phyloP scores from a whole-genome alignment of 2,113 vertebrate genomes.

The Fregetta grallaria region DNA sequence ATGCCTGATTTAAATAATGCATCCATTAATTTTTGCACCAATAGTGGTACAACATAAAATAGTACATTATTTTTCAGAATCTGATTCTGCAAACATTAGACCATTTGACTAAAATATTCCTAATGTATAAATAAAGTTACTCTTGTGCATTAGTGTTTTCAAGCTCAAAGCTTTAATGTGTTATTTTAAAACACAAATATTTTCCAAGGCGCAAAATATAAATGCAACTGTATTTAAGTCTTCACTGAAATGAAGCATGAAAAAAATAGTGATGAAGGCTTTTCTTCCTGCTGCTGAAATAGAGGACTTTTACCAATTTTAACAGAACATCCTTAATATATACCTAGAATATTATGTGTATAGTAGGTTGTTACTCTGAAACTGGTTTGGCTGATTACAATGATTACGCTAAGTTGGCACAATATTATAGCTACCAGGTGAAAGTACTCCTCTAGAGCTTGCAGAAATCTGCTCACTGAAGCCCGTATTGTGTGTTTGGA shows the following conservation, averaged over 20 bases:
- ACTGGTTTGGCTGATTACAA: slow-evolving; percentile 25
- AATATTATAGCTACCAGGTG: not conserved
- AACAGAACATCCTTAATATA: slow-evolving; percentile 22
- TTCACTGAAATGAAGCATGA: not conserved
- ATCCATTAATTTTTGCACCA: slow-evolving; percentile 61
- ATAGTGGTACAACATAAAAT: slow-evolving; percentile 5
- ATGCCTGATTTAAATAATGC: slow-evolving; percentile 52
- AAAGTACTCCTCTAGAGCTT: not conserved
- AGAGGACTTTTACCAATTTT: slow-evolving; percentile 4
- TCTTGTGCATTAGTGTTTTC: slow-evolving; percentile 59
- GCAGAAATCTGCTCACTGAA: not conserved
- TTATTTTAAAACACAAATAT: slow-evolving; percentile 46
- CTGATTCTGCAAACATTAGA: slow-evolving; percentile 35
- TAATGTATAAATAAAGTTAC: slow-evolving; percentile 60
- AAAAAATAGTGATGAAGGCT: not conserved
- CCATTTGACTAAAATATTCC: slow-evolving; percentile 50
- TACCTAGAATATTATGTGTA: not conserved
- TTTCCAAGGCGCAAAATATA: slow-evolving; percentile 33
- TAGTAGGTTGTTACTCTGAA: not conserved
- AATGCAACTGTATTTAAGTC: slow-evolving; percentile 11
- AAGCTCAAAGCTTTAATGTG: slow-evolving; percentile 44
- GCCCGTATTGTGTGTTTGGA: not conserved
- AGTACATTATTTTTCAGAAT: slow-evolving; percentile 38
- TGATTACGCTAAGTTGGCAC: slow-evolving; percentile 24
- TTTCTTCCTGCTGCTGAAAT: slow-evolving; percentile 1